Conservation (phyloP, 37 sponge, comb jelly and placozoan species). For the Crambe crambe region DNA sequence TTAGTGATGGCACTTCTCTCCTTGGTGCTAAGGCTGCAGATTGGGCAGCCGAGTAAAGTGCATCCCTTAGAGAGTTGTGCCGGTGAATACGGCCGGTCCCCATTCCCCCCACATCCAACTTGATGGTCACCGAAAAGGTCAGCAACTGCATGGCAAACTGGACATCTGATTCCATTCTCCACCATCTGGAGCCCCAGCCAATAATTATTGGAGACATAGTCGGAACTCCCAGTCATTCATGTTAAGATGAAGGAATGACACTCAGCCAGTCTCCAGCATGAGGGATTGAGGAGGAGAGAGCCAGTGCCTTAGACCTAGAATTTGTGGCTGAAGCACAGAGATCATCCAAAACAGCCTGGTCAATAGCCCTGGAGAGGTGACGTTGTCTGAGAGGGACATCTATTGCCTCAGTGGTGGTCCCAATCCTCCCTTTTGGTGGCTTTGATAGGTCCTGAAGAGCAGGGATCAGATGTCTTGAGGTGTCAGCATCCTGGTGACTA, state of each 20-base stretch:
- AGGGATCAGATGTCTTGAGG: background rate
- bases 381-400: background rate
- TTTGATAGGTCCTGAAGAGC: background rate
- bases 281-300: background rate
- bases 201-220: no score
- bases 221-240: constrained; percentile 11
- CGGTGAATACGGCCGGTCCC: background rate
- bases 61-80: background rate
- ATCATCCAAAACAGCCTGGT: background rate
- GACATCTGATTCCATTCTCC: background rate
- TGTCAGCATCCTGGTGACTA: constrained; percentile 3
- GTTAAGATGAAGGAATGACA: background rate
- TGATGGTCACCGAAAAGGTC: background rate
- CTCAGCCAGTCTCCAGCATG: background rate
- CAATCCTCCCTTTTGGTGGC: background rate
- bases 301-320: background rate
- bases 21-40: background rate
- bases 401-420: background rate
- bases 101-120: background rate
- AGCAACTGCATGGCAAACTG: background rate
- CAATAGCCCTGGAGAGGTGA: background rate
- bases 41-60: background rate
- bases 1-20: background rate
- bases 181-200: no score
- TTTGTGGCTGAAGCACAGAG: background rate